phyloP scores from a whole-genome alignment of 2,113 vertebrate species.

The Ornithorhynchus anatinus region DNA sequence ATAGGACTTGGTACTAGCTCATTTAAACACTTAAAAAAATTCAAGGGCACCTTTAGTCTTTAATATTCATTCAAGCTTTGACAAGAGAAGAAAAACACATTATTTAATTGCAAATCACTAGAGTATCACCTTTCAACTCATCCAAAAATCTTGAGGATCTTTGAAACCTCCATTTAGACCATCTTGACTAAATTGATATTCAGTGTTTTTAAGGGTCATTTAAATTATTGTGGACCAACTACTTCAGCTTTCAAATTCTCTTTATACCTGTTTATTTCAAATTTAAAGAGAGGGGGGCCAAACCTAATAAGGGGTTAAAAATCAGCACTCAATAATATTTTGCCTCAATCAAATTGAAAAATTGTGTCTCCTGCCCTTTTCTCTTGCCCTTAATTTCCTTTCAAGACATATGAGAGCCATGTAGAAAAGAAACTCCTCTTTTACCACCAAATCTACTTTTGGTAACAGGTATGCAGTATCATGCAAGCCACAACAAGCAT shows the following conservation, averaged over 20 bases:
- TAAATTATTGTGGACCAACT: too few relatives aligned
- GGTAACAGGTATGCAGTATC: neutral
- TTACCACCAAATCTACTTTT: neutral
- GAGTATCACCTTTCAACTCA: slow-evolving; percentile 30
- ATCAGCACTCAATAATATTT: neutral
- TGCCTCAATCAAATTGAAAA: too few relatives aligned
- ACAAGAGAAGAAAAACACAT: neutral
- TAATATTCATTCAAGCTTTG: slow-evolving; percentile 20
- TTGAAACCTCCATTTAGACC: too few relatives aligned
- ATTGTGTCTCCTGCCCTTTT: neutral
- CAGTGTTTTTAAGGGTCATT: too few relatives aligned
- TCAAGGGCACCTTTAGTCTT: slow-evolving; percentile 32
- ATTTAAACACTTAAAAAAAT: slow-evolving; percentile 21
- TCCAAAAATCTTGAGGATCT: slow-evolving; percentile 13
- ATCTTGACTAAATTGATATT: too few relatives aligned
- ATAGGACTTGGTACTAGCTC: neutral
- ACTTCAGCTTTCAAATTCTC: too few relatives aligned
- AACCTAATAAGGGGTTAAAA: neutral
- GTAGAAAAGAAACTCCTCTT: neutral
- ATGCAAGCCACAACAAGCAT: neutral
- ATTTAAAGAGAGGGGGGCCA: neutral
- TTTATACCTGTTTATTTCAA: neutral
- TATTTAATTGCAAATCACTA: neutral
- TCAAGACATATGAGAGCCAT: neutral
- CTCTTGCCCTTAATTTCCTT: neutral